phyloP scores from a whole-genome alignment of 2,888 invertebrate species.

The Malthinus flaveolus region DNA sequence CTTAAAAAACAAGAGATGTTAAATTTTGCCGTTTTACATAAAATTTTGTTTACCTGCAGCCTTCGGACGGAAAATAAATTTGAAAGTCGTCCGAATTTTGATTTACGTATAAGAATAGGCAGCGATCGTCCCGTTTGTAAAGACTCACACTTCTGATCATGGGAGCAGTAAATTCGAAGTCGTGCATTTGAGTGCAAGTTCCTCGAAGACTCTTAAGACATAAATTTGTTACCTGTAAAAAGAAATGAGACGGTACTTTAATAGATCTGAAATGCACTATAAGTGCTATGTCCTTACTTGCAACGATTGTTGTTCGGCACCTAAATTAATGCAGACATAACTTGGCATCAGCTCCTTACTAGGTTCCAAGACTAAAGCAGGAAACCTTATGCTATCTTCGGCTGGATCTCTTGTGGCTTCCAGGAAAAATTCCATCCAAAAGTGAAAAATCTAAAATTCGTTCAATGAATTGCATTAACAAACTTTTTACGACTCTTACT shows the following conservation, averaged over 20 bases:
- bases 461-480: background rate
- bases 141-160: slow-evolving; percentile 90
- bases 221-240: slow-evolving; percentile 62
- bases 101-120: slow-evolving; percentile 95
- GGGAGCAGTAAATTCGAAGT: slow-evolving; percentile 91
- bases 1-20: slow-evolving; percentile 26
- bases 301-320: slow-evolving; percentile 89
- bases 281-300: slow-evolving; percentile 61
- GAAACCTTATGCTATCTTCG: slow-evolving; percentile 85
- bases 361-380: slow-evolving; percentile 88
- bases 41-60: slow-evolving; percentile 60
- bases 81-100: slow-evolving; percentile 99
- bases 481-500: slow-evolving; percentile 52
- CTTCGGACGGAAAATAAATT: slow-evolving; percentile 92
- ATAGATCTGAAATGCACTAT: background rate
- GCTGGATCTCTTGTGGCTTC: slow-evolving; percentile 86
- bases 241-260: slow-evolving; percentile 5
- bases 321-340: slow-evolving; percentile 92
- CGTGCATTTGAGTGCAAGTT: slow-evolving; percentile 82
- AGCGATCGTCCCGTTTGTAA: slow-evolving; percentile 94
- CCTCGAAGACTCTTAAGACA: slow-evolving; percentile 78
- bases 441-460: slow-evolving; percentile 66
- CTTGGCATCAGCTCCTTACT: slow-evolving; percentile 93
- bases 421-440: slow-evolving; percentile 98
- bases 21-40: background rate